Percentiles rank a stretch among this genome's conserved stretches.
phyloP scores from a whole-genome alignment of 2,113 vertebrate genomes.

The Tragelaphus buxtoni region DNA sequence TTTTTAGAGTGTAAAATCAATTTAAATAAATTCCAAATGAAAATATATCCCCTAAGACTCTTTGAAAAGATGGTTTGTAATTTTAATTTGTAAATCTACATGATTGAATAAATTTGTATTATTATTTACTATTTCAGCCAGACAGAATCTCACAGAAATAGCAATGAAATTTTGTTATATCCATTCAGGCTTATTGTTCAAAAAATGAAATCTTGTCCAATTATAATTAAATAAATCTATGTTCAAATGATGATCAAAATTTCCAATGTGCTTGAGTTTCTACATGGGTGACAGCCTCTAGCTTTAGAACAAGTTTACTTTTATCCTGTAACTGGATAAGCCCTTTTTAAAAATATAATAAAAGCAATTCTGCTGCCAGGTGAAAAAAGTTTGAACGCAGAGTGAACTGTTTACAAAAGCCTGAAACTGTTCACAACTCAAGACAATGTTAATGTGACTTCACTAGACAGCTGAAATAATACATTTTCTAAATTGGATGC shows the following conservation, averaged over 20 bases:
- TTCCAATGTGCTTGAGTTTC: constrained; percentile 55
- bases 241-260: constrained; percentile 63
- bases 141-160: constrained; percentile 25
- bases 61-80: constrained; percentile 46
- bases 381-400: constrained; percentile 61
- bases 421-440: constrained; percentile 61
- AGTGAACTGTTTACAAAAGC: constrained; percentile 48
- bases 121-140: not conserved
- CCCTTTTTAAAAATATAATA: constrained; percentile 53
- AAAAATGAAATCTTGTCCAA: constrained; percentile 65
- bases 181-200: constrained; percentile 45
- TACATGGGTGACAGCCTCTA: constrained; percentile 61
- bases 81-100: not conserved
- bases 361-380: constrained; percentile 46
- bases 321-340: constrained; percentile 57
- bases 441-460: constrained; percentile 55
- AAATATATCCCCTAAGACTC: not conserved
- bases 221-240: constrained; percentile 59
- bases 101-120: not conserved
- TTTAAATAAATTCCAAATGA: constrained; percentile 25
- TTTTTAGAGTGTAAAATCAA: not conserved
- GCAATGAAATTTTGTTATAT: not conserved
- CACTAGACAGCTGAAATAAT: constrained; percentile 59
- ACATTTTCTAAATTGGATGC: constrained; percentile 56
- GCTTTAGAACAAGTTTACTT: constrained; percentile 66